Evolutionary conservation across 2,113 vertebrate genomes (phyloP), one percentile per base, ranked within the genome.

Genomic region (Syrmaticus mikado): DNA sequence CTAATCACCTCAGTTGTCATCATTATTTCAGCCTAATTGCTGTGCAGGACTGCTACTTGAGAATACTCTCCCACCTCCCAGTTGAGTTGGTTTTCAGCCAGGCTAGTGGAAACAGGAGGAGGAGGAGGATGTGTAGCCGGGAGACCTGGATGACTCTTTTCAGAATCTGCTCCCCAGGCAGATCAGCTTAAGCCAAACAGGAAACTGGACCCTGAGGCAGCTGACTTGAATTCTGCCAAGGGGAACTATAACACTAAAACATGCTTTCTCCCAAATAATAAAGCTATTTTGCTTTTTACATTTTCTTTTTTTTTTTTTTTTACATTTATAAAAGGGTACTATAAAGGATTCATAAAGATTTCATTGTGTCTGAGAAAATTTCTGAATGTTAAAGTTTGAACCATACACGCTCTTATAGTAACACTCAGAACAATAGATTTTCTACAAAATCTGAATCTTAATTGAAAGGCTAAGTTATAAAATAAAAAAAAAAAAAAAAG

Each of bases 171-270:
- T 72, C 60, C 92, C 19, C 40, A 80, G 90, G 36, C 19, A 45
- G n/a, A 53, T 30, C 66, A 95, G 67, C 45, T 76, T 48, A 82
- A 89, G 60, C 67, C 82, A 85, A 85, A 50, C 82, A 41, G 91
- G 82, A 87, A 91, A 91, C 75, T 38, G 60, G 25, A 80, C 40
- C 90, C 72, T 11, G n/a, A 73, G 94, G 75, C 22, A 53, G 32
- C 2, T 5, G 28, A 20, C 30, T 68, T 72, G n/a, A 84, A 73
- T 87, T 77, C 45, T 87, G 41, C 67, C 53, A 53, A 21, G 18
- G 71, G 53, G 89, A 82, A 53, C 25, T n/a, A 6, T 34, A 70
- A 28, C 4, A 13, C 21, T 32, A 6, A 30, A 65, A n/a, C 4
- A 14, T 40, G 10, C 79, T 87, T 92, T 80, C 48, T 85, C 36